Evolutionary conservation across 2,113 vertebrate genomes (phyloP), one percentile per base, ranked within the genome.

Genomic region (Centropus unirufus): DNA sequence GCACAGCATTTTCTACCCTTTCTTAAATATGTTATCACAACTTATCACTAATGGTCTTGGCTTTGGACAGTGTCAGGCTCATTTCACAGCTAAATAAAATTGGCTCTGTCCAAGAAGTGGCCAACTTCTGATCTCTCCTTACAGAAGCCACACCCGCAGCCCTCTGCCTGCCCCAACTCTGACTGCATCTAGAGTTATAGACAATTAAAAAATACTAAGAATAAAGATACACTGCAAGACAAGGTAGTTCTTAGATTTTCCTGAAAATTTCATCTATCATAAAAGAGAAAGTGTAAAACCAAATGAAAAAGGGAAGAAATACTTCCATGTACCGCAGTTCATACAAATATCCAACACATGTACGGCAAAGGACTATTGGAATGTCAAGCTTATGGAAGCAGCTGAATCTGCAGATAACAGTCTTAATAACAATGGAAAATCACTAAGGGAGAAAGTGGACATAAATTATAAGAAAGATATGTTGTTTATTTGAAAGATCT

Each of bases 111-210:
- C 23, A 40, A 34, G 23, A 29, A 9, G 15, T 39, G 27, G 9
- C 5, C 39, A 70, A 18, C n/a, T 54, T 18, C 11, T 15, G 12
- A 63, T 29, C 20, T 62, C 39, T 61, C 68, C n/a, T 72, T 40
- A 49, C 9, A 70, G 64, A 79, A 72, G 15, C 21, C 30, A 73
- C 5, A 51, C 8, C 21, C 14, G 9, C 24, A 73, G 47, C 9
- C 8, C 4, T 18, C 44, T 8, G 7, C 44, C 44, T 9, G 1
- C 4, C 2, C 6, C 2, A 62, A 18, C 15, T n/a, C 40, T 51
- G 23, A n/a, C 16, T 63, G 42, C 70, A 32, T 29, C 42, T 17
- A 47, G 27, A 69, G 23, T 42, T 49, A 63, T 12, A 75, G 19
- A 24, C 13, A 69, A 26, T 59, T 51, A 49, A 39, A 68, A 62